Conservation (phyloP, 2,888 invertebrate genomes). For the Ophion obscuratus region DNA sequence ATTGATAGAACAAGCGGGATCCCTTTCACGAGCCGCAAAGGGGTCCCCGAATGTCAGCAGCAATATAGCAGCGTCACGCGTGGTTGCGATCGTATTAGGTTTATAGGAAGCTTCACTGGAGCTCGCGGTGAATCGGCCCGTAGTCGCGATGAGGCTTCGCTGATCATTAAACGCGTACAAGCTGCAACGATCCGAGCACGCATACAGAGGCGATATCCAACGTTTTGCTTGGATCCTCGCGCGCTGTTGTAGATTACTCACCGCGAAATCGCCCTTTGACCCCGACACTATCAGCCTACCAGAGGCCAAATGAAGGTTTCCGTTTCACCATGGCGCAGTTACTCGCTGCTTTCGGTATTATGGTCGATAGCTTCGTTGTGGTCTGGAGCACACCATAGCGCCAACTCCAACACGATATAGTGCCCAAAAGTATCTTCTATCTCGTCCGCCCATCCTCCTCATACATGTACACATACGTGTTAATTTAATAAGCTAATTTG, state of each 20-base stretch:
- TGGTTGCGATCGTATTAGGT: slow-evolving; percentile 30
- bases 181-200: slow-evolving; percentile 40
- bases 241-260: slow-evolving; percentile 26
- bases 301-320: slow-evolving; percentile 18
- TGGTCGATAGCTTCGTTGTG: slow-evolving; percentile 43
- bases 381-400: slow-evolving; percentile 46
- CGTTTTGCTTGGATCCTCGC: slow-evolving; percentile 37
- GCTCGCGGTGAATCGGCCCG: slow-evolving; percentile 25
- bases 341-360: slow-evolving; percentile 28
- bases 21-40: slow-evolving; percentile 9
- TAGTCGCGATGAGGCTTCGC: slow-evolving; percentile 52
- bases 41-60: slow-evolving; percentile 51
- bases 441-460: slow-evolving; percentile 35
- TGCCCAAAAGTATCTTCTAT: slow-evolving; percentile 43
- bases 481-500: slow-evolving; percentile 83
- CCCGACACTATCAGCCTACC: slow-evolving; percentile 27
- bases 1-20: slow-evolving; percentile 49
- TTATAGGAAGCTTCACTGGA: slow-evolving; percentile 10
- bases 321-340: slow-evolving; percentile 31
- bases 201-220: slow-evolving; percentile 14
- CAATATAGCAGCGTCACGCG: slow-evolving; percentile 44
- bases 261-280: slow-evolving; percentile 57
- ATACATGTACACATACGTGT: slow-evolving; percentile 70
- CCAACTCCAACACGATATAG: slow-evolving; percentile 46
- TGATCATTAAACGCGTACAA: slow-evolving; percentile 57